These are phyloP conservation scores for Operophtera brumata DNA, from an alignment of 2,888 invertebrate genomes.

Conservation along the genomic window DNA sequence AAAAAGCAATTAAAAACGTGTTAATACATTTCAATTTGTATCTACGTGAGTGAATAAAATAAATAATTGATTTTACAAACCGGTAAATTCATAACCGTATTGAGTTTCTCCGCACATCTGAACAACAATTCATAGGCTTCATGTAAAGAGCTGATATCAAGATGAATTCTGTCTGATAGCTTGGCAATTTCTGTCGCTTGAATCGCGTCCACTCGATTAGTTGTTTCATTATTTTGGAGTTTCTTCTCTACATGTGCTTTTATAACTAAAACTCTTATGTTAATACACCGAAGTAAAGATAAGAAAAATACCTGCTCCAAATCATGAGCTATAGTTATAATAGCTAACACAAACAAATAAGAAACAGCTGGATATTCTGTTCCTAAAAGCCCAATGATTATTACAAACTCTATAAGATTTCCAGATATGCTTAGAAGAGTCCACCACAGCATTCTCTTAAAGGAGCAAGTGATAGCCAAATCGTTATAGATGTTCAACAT, in stretches of 20 bases:
- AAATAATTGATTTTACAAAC: slow-evolving; percentile 39
- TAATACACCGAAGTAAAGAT: slow-evolving; percentile 45
- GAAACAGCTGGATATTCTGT: neutral
- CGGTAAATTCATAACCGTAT: slow-evolving; percentile 54
- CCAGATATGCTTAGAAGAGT: slow-evolving; percentile 27
- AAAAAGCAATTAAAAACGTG: too few species aligned
- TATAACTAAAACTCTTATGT: slow-evolving; percentile 46
- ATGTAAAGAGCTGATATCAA: slow-evolving; percentile 53
- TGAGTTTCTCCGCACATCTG: slow-evolving; percentile 54
- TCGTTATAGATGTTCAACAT: slow-evolving; percentile 48
- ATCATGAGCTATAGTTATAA: slow-evolving; percentile 42
- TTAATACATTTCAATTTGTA: too few species aligned
- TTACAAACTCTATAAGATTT: slow-evolving; percentile 40
- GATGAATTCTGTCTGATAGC: slow-evolving; percentile 44
- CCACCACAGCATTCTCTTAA: slow-evolving; percentile 27
- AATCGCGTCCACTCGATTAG: neutral
- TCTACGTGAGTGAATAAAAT: too few species aligned
- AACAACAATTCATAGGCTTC: slow-evolving; percentile 56
- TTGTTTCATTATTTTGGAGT: slow-evolving; percentile 6
- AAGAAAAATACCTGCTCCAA: slow-evolving; percentile 51
- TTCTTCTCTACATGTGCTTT: slow-evolving; percentile 50
- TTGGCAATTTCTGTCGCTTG: slow-evolving; percentile 41
- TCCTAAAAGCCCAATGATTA: neutral
- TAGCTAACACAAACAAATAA: neutral
- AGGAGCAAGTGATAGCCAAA: slow-evolving; percentile 30